Evolutionary conservation across 1,140 invertebrate genomes (phyloP).

Genomic region (Aphelinus atriplicis): DNA sequence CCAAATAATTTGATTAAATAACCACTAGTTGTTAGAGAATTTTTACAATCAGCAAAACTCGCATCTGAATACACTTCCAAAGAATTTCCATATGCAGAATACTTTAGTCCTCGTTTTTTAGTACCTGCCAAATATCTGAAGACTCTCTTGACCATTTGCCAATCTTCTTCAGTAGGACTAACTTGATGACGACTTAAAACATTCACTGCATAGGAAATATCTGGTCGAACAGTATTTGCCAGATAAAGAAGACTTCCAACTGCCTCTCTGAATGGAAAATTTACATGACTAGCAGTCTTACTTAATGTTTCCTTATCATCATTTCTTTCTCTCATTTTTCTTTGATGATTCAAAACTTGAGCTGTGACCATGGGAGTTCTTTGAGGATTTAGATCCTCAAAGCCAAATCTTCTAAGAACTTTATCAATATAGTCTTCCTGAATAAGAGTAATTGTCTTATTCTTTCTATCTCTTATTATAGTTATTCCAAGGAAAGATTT

Average conservation of each 20-base stretch:
- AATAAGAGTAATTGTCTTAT: not conserved
- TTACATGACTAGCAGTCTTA: not conserved
- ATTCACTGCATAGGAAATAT: conserved; percentile 57
- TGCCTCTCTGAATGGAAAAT: conserved; percentile 49
- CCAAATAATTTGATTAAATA: conserved; percentile 24
- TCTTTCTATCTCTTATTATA: not conserved
- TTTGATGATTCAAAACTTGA: conserved; percentile 15
- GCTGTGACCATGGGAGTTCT: conserved; percentile 16
- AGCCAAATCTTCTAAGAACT: conserved; percentile 24
- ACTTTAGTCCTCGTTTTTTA: conserved; percentile 12
- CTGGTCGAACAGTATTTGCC: conserved; percentile 58
- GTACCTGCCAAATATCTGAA: conserved; percentile 17
- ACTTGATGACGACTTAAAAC: conserved; percentile 31
- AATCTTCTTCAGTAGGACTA: conserved; percentile 18
- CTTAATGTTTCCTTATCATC: not conserved
- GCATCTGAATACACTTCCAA: conserved; percentile 25
- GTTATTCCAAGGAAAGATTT: conserved; percentile 20
- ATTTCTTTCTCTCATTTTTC: conserved; percentile 12
- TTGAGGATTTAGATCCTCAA: conserved; percentile 7
- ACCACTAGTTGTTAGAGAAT: conserved; percentile 17
- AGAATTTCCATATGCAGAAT: not conserved
- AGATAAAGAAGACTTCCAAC: conserved; percentile 61
- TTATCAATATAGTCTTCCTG: conserved; percentile 16
- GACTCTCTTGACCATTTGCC: conserved; percentile 23
- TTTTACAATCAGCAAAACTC: conserved; percentile 31